Evolutionary conservation across 2,797 vertebrate genomes (phyloP), one percentile per base, ranked within the genome.

Genomic region (Periophthalmus magnuspinnatus): DNA sequence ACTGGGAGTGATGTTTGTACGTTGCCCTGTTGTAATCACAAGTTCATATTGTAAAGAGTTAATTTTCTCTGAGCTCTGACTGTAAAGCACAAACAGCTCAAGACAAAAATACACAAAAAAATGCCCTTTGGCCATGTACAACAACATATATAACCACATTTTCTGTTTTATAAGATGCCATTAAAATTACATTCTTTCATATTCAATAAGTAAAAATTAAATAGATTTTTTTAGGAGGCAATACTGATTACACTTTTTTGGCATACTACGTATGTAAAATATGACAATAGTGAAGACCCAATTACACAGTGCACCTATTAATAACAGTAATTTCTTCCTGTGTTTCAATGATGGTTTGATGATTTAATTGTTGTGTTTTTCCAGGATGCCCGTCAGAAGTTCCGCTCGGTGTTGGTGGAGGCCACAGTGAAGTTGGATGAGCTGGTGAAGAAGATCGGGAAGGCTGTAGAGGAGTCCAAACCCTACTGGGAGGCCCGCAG

Each of bases 401-500:
- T 99, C 80, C 97, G 97, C 58, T 95, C 94, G 0, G 94, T 98
- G 67, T 89, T 99, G 84, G 95, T 97, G 0, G 97, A 98, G 87
- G 97, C 96, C 0, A 98, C 97, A 0, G 90, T 97, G 60, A 98
- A 96, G 78, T 90, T 99, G 81, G 97, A 98, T 3, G 97, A 98
- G 38, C 89, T 97, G 90, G 91, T 95, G 38, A 98, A 97, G 92
- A 99, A 97, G 91, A 96, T 96, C 0, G 97, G 97, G 57, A 98
- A 98, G 74, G 93, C 96, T 0, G 96, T 99, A 67, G 97, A 99
- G 55, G 97, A 99, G 75, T 98, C 97, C 0, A 99, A 99, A 83
- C 97, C 97, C 2, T 98, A 98, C 89, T 99, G 97, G 97, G 97
- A 99, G 86, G 96, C 97, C n/a, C 93, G 97, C 24, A 91, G 93